Evolutionary conservation across 2,888 invertebrate species (phyloP), one percentile per base, ranked within the genome.

Genomic region (Drosophila cognata): DNA sequence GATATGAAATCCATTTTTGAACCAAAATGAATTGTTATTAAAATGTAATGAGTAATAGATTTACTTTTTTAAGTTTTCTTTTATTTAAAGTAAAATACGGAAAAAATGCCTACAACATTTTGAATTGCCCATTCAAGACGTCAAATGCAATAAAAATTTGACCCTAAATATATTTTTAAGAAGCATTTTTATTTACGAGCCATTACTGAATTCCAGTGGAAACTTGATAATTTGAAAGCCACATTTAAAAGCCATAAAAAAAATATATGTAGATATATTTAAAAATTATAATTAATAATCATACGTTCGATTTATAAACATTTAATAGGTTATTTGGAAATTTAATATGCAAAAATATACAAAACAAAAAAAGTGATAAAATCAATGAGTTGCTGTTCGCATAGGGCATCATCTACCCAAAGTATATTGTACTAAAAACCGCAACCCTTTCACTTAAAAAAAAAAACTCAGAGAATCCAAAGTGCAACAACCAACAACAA

Each of bases 391-490:
- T n/a, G 4, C 70, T 33, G 46, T 18, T 58, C 31, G 66, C 65
- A 28, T 56, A 65, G 59, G 60, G 52, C 41, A 64, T 53, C 66
- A 66, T 57, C 69, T 58, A 65, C 51, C 21, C 31, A 70, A 68
- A 48, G 58, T 68, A 63, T 67, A 64, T 62, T 31, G 21, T 31
- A 68, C 64, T 72, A 75, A 78, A 77, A 77, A 75, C 71, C 75
- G 76, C 80, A 91, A 84, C 84, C 88, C 91, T 90, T 89, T 89
- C 90, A 90, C 90, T 88, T 81, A 59, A 81, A 29, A 52, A 52
- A 46, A 50, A 29, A 46, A 61, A 74, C 58, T 29, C 41, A 73
- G 74, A 80, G 81, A 88, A 84, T 84, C 69, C 72, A 77, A 81
- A 75, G 79, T 80, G 75, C 79, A 70, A 62, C 57, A 65, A 56